Conservation (phyloP, 2,797 vertebrate genomes). For the Galagoides demidoff region DNA sequence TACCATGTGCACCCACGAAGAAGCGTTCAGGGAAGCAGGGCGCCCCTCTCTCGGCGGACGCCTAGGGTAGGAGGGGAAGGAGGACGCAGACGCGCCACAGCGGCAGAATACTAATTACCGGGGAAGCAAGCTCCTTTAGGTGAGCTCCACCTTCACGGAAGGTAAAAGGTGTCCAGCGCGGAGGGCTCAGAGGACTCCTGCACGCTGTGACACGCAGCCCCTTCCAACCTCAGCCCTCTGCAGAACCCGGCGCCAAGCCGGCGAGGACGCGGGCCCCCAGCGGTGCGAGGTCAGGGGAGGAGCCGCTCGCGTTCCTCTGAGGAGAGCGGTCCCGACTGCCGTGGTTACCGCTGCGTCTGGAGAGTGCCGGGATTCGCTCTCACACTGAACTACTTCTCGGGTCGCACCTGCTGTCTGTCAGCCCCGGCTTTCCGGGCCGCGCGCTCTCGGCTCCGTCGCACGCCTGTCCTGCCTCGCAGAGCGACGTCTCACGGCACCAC, state of each 20-base stretch:
- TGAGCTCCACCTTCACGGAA: conserved; percentile 69
- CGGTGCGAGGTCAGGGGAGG: neutral
- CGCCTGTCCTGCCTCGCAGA: neutral
- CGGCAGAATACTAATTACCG: conserved; percentile 89
- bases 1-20: neutral
- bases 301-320: conserved; percentile 24
- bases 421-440: neutral
- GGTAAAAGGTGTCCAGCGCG: conserved; percentile 27
- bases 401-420: neutral
- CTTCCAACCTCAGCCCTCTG: neutral
- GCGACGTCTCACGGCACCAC: neutral
- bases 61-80: neutral
- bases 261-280: neutral
- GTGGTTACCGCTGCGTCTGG: conserved; percentile 25
- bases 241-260: accelerated
- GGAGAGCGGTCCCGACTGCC: neutral
- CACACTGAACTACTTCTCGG: neutral
- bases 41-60: neutral
- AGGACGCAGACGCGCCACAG: conserved; percentile 83
- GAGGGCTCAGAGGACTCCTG: neutral
- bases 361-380: conserved; percentile 19
- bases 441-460: neutral
- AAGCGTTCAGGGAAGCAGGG: conserved; percentile 32
- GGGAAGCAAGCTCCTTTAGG: neutral
- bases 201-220: neutral